These are phyloP conservation scores for Parus major DNA, from an alignment of 2,113 vertebrate genomes.

Conservation along the genomic window DNA sequence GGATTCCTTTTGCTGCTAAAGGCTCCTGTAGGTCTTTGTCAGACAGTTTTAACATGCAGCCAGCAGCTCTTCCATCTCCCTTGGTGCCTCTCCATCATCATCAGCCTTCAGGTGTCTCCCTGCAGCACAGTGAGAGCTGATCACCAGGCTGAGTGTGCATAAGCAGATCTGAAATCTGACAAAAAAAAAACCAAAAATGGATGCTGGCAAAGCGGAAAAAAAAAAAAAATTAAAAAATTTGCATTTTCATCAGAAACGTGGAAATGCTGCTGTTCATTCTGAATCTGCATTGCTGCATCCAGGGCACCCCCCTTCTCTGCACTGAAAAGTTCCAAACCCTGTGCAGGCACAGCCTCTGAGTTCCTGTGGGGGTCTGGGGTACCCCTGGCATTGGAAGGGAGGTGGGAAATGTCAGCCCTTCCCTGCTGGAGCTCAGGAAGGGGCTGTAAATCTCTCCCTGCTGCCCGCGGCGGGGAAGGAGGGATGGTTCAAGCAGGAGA, in stretches of 20 bases:
- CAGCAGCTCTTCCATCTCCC: neutral
- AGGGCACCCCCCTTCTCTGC: accelerated
- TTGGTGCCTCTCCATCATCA: neutral
- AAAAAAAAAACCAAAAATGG: neutral
- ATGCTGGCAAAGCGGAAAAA: neutral
- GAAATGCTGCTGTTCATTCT: neutral
- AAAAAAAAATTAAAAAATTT: neutral
- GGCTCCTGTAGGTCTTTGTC: neutral
- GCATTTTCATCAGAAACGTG: neutral
- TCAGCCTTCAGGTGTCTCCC: neutral
- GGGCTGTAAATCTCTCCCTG: neutral
- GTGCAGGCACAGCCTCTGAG: neutral
- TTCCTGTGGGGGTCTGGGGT: neutral
- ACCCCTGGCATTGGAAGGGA: neutral
- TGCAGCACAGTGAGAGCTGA: neutral
- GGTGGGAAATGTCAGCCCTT: neutral
- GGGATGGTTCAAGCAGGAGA: neutral
- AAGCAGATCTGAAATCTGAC: neutral
- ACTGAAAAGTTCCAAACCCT: neutral
- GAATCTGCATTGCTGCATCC: neutral
- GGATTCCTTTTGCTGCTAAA: neutral
- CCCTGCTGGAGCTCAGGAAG: neutral
- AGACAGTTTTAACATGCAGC: neutral
- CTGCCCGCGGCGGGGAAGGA: accelerated
- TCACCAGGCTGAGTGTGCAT: neutral